Conservation (phyloP, 2,888 invertebrate genomes). For the Ennomos quercinarius region DNA sequence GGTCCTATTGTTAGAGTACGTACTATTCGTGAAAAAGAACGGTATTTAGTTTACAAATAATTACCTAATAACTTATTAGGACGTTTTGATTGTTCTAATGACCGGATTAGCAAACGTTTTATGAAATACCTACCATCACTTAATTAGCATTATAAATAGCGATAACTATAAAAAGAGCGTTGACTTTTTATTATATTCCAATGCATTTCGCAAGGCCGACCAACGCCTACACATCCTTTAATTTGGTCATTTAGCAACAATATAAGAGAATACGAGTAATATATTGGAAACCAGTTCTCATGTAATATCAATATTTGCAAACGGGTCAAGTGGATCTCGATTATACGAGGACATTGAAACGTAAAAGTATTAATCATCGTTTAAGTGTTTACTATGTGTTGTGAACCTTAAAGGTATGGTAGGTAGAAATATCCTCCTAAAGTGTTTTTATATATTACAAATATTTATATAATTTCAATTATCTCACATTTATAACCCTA, state of each 20-base stretch:
- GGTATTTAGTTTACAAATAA: too few relatives aligned
- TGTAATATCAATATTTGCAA: constrained; percentile 30
- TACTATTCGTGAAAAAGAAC: too few relatives aligned
- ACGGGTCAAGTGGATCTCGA: constrained; percentile 40
- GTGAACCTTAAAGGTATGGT: background rate
- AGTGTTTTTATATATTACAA: background rate
- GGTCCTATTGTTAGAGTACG: too few relatives aligned
- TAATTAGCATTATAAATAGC: too few relatives aligned
- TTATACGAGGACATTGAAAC: constrained; percentile 36
- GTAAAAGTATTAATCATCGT: constrained; percentile 15
- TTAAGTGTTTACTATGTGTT: constrained; percentile 2
- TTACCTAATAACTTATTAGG: too few relatives aligned
- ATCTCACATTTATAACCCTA: too few relatives aligned
- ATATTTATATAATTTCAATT: background rate
- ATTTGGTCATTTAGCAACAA: constrained; percentile 15
- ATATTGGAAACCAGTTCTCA: constrained; percentile 33
- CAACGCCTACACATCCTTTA: constrained; percentile 16
- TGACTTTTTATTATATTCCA: too few relatives aligned
- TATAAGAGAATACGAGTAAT: constrained; percentile 5
- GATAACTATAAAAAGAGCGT: too few relatives aligned
- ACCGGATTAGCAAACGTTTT: too few relatives aligned
- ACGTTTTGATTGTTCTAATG: too few relatives aligned
- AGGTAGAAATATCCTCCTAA: background rate
- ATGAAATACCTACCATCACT: too few relatives aligned
- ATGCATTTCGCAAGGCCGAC: constrained; percentile 13